Base-by-base conservation (phyloP, 92 coral and sea anemone species). In the Metridium senile region DNA sequence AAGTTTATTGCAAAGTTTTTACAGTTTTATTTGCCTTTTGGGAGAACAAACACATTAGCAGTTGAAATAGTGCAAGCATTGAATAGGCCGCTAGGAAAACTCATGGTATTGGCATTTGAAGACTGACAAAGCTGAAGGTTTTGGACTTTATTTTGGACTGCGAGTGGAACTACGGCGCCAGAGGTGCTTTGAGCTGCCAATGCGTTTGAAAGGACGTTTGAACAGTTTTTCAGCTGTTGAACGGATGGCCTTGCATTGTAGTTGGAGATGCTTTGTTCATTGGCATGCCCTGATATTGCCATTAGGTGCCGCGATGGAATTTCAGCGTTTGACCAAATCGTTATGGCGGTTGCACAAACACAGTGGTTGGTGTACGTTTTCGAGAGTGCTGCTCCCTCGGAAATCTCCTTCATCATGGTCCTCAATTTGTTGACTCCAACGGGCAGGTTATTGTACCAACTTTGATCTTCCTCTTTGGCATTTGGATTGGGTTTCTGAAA, bases 331-430 rank as follows among this genome's bases (percentile, higher is more conserved):
- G 75, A 82, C 82, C 82, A 81, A 18, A 74, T 32, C 29, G 82
- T 82, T 26, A 82, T 82, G 8, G 76, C 80, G 9, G 86, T 75
- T 63, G 82, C 81, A 43, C 86, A 63, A 72, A 82, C 76, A 43
- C 84, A 66, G 78, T 83, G 74, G 78, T 77, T 83, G 29, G 88
- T 83, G 77, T 82, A 76, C 61, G 0, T 62, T 21, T 76, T 46
- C 11, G 76, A 75, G 33, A 82, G 26, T 53, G 45, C 43, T 0
- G 82, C 82, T 43, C 59, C 77, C 17, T 31, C 19, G 47, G 62
- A 62, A 35, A 77, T 77, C 22, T 29, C 33, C 68, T 70, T 80
- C 84, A 80, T 80, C 84, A 80, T 80, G 52, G 53, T 64, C 39
- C 66, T 76, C 13, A 79, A 49, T 75, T 45, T 45, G 16, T 45